Conservation (phyloP, 1,140 invertebrate species). For the Scylla paramamosain region DNA sequence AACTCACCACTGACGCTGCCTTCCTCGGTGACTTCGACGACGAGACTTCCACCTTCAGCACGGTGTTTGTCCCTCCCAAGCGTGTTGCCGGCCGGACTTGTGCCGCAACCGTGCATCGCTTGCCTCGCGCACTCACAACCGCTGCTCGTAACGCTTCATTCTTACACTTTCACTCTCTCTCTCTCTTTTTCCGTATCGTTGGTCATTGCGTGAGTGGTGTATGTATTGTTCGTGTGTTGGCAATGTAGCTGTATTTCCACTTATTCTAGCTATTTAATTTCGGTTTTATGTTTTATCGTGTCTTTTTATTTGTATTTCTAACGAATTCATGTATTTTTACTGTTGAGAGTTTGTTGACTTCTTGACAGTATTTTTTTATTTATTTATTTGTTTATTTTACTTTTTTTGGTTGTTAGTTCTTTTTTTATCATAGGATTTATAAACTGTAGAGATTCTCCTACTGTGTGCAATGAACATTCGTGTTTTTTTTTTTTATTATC, state of each 20-base stretch:
- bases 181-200: too few species aligned
- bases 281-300: too few species aligned
- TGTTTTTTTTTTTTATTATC: too few species aligned
- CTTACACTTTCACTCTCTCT: not conserved
- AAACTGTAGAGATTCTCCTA: too few species aligned
- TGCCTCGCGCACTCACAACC: not conserved
- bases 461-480: too few species aligned
- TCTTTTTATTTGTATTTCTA: not conserved
- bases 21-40: slow-evolving; percentile 56
- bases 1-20: slow-evolving; percentile 45
- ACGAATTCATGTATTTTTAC: not conserved
- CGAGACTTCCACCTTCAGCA: not conserved
- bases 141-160: not conserved
- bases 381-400: not conserved
- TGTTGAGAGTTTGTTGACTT: not conserved
- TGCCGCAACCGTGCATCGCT: not conserved
- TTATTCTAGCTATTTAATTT: too few species aligned
- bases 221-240: too few species aligned
- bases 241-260: too few species aligned
- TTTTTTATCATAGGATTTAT: too few species aligned
- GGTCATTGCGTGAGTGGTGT: too few species aligned
- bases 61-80: slow-evolving; percentile 31
- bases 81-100: not conserved
- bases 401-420: too few species aligned
- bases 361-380: not conserved